Percentiles rank a stretch among this genome's conserved stretches.
Evolutionary conservation across 23 tunicate genomes (phyloP).

Genomic region (Pegea sp.): DNA sequence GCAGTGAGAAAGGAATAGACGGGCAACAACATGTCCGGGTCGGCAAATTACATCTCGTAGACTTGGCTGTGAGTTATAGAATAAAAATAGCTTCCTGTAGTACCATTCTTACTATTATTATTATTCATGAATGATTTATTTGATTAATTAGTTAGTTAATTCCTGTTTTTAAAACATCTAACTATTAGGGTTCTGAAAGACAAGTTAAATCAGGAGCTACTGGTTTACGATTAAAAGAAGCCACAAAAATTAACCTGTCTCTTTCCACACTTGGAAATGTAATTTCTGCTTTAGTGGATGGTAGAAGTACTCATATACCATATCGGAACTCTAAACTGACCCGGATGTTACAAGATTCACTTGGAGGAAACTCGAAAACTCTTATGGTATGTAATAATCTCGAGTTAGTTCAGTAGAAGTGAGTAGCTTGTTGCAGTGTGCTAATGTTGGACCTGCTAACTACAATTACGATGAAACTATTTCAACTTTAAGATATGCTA

Average conservation of each 20-base stretch:
- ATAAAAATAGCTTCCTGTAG: no score
- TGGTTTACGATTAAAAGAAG: slow-evolving; percentile 88
- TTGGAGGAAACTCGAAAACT: slow-evolving; percentile 99
- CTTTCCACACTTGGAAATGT: slow-evolving; percentile 96
- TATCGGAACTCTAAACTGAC: slow-evolving; percentile 96
- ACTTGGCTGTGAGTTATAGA: slow-evolving; percentile 83
- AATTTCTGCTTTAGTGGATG: slow-evolving; percentile 93
- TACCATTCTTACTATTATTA: background rate
- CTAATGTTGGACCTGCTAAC: slow-evolving; percentile 92
- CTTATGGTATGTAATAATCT: no score
- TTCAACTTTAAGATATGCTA: slow-evolving; percentile 89
- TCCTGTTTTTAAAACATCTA: background rate
- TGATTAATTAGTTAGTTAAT: no score
- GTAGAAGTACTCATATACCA: slow-evolving; percentile 93
- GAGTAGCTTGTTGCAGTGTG: no score
- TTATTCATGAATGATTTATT: no score
- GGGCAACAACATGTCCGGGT: slow-evolving; percentile 78
- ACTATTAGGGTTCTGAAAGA: slow-evolving; percentile 73
- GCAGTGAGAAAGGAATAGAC: slow-evolving; percentile 84
- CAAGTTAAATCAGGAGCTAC: slow-evolving; percentile 95
- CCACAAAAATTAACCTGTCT: slow-evolving; percentile 87
- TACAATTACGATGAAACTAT: slow-evolving; percentile 97
- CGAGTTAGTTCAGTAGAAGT: no score
- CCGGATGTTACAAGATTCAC: slow-evolving; percentile 86
- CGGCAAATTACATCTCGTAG: slow-evolving; percentile 92